Percentiles rank a stretch among this genome's conserved stretches.
phyloP scores from a whole-genome alignment of 2,888 invertebrate genomes.

The Podotricha telesiphe region DNA sequence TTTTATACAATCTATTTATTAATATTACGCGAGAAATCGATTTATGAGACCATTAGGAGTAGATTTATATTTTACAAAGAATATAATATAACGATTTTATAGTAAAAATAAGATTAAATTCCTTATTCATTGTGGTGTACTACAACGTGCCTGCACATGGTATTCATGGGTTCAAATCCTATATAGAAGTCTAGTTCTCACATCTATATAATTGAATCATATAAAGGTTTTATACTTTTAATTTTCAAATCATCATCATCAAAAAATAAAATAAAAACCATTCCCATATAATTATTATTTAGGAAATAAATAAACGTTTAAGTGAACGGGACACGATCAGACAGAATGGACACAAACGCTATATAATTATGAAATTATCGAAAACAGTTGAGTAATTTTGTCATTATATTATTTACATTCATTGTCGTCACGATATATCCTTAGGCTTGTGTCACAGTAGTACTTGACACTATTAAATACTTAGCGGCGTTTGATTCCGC shows the following conservation, averaged over 20 bases:
- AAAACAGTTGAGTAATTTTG: constrained; percentile 29
- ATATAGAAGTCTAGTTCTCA: no score
- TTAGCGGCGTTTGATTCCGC: not conserved
- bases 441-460: constrained; percentile 21
- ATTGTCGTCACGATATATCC: constrained; percentile 25
- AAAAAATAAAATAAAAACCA: not conserved
- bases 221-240: no score
- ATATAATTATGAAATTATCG: constrained; percentile 30
- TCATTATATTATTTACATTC: constrained; percentile 29
- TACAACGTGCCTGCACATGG: no score
- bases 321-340: not conserved
- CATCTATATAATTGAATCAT: no score
- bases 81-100: not conserved
- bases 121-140: no score
- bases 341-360: constrained; percentile 9
- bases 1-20: not conserved
- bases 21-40: constrained; percentile 12
- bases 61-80: not conserved
- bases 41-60: not conserved
- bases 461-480: constrained; percentile 4
- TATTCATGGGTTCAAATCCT: no score
- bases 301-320: constrained; percentile 9
- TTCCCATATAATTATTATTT: not conserved
- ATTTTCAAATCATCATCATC: no score
- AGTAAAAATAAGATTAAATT: no score